Evolutionary conservation across 2,113 vertebrate species (phyloP).

Genomic region (Hyperopisus bebe): DNA sequence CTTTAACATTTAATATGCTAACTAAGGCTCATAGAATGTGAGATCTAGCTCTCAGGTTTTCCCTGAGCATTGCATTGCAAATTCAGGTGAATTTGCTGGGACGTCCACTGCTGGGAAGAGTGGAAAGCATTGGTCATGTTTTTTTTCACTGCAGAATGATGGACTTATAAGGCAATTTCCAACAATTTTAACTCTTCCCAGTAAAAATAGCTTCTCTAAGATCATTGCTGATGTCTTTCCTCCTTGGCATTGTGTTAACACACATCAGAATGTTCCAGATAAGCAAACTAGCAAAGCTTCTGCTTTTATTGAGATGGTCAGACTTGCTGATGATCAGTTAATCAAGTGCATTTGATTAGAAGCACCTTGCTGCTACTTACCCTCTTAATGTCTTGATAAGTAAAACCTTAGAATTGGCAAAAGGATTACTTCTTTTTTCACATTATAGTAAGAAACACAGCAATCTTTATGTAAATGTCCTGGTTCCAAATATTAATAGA

Average conservation of each 20-base stretch:
- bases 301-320: not conserved
- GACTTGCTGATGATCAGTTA: not conserved
- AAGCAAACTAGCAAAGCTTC: not conserved
- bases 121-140: no score
- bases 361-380: not conserved
- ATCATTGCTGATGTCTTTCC: not conserved
- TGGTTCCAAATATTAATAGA: not conserved
- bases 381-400: not conserved
- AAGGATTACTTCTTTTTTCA: not conserved
- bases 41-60: not conserved
- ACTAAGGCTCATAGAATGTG: not conserved
- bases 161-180: no score
- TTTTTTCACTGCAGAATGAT: not conserved
- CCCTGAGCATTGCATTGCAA: not conserved
- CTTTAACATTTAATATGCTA: not conserved
- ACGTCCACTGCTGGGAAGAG: no score
- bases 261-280: not conserved
- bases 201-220: not conserved
- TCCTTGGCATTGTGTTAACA: no score
- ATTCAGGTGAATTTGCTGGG: no score
- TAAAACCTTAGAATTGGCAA: not conserved
- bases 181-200: not conserved
- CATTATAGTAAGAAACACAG: not conserved
- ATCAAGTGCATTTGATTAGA: not conserved
- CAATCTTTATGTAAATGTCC: not conserved